Base-by-base conservation (phyloP, 2,888 invertebrate genomes). In the Xestobium rufovillosum region DNA sequence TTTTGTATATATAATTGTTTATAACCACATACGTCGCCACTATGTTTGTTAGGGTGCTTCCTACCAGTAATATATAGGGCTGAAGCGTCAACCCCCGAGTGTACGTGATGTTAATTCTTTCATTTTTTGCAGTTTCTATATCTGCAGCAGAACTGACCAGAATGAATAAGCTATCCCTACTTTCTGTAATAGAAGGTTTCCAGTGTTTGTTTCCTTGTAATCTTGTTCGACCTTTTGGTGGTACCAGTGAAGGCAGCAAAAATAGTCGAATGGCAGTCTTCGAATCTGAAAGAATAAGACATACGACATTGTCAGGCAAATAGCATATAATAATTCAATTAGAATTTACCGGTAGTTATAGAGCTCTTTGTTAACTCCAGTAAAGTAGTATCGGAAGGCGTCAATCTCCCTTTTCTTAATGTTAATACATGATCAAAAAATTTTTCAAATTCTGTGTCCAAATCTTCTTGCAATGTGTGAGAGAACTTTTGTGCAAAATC, bases 211-310 rank as follows among this genome's bases (percentile, higher is more conserved):
- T 28, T 12, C 12, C 12, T 12, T 4, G 28, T 8, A 28, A 8
- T 10, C 6, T 28, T 28, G 28, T 8, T 28, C 28, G n/a, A 4
- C 28, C 12, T 28, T 28, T 28, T 10, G 28, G 28, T 6, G 28
- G 28, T 28, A 28, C 8, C 28, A 28, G 28, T 6, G 28, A 6
- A 6, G 28, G 28, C 10, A 28, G 10, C 12, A 28, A 28, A 28
- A 10, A 28, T 10, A 28, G 10, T 10, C 6, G 6, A 28, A 28
- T 6, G 10, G 28, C 12, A 28, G 8, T 10, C 10, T 28, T 28
- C 6, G 28, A 28, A 28, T 28, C 8, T 28, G 28, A 6, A 28
- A 28, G 6, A 12, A 28, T n/a, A n/a, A n/a, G n/a, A n/a, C n/a
- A n/a, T n/a, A n/a, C n/a, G n/a, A n/a, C n/a, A n/a, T n/a, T n/a